Base-by-base conservation (phyloP, 35 echinoderm and acorn worm genomes). In the Ophiothrix spiculata region DNA sequence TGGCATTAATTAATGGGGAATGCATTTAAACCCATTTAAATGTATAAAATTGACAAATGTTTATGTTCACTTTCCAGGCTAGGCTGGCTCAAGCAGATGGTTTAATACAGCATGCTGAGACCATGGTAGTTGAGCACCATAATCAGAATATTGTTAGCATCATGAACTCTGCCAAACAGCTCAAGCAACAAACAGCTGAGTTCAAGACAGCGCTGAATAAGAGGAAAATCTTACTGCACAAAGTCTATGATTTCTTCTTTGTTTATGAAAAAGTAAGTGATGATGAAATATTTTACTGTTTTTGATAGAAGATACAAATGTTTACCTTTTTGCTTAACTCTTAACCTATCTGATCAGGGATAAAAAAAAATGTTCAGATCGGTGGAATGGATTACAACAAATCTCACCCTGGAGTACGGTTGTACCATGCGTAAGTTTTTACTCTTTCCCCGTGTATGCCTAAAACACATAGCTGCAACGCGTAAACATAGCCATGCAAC, bases 211-310 rank as follows among this genome's bases (percentile, higher is more conserved):
- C 32, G 33, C 37, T 94, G 33, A 75, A 94, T 77, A 81, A 94
- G 39, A 80, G 84, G 28, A 81, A 86, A 76, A 81, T 90, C 15
- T 75, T 94, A 28, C 49, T 90, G 40, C 79, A 85, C 11, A 80
- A 83, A 31, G 92, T 94, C 33, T 87, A 81, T 77, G 84, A 87
- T 45, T 94, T 87, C 76, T 87, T 91, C 37, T 35, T 56, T 75
- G 74, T 91, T 0, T 94, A 79, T 83, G 88, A 94, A 45, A 85
- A 94, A 88, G 92, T 94, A 81, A 23, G 80, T 54, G 4, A 1
- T 37, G 3, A 31, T 40, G 39, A 46, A 17, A 28, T 10, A 69
- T 69, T 25, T 25, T 69, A 69, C 4, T 69, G 32, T 6, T 69
- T 25, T 6, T 69, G 31, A 64, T 64, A 6, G 0, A 1, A 6